Base-by-base conservation (phyloP, 2,113 vertebrate species). In the Ariopsis seemanni region DNA sequence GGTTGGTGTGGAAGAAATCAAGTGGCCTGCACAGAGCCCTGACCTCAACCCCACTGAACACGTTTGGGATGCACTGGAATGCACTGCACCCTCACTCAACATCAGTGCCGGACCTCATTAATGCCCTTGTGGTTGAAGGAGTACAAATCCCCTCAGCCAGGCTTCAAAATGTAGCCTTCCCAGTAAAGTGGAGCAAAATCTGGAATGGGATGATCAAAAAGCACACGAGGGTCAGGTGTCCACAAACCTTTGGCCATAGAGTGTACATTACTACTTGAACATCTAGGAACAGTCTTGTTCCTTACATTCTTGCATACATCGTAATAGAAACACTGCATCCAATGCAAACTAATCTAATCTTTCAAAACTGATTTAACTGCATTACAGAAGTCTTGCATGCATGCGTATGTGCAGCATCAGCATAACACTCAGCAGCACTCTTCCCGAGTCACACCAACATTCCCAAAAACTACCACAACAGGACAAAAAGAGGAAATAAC, bases 381-480 rank as follows among this genome's bases (percentile, higher is more conserved):
- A 55, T 55, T 55, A 8, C 5, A 55, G 25, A 25, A 0, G 48
- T 25, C 48, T 25, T 78, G 20, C 14, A n/a, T 77, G 74, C 75
- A 75, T 63, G 7, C 48, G 27, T 82, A 7, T 58, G 84, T 85
- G 74, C 74, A 27, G 52, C 17, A 80, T 50, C n/a, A 85, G 67
- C 27, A 60, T 58, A 42, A 72, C 5, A 14, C 5, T 58, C n/a
- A 55, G 10, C 22, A 55, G 10, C 22, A 82, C 20, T 62, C 25
- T 3, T 42, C 7, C 7, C 74, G 8, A 42, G 60, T 52, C 50
- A 27, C 20, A 74, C 55, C 4, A 20, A 52, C n/a, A 82, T 75
- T 75, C 55, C 42, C 22, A 69, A 67, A 78, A 65, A 78, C 27
- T 60, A 30, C 67, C 80, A 87, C 55, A 42, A 87, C 30, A 63